Percentiles rank a stretch among this genome's conserved stretches.
Evolutionary conservation across 2,113 vertebrate species (phyloP).

Genomic region (Dicentrarchus labrax): DNA sequence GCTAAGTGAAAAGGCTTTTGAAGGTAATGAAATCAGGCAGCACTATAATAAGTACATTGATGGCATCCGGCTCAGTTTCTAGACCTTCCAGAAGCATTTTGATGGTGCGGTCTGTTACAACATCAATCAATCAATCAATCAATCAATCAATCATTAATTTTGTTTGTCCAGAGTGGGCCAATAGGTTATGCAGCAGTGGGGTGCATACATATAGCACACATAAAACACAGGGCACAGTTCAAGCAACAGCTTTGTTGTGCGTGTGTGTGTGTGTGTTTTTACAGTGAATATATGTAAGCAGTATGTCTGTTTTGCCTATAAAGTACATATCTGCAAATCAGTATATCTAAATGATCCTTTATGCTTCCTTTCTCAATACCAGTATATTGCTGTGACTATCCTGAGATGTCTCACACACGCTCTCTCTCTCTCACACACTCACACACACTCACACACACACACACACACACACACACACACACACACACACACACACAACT

Average conservation of each 20-base stretch:
- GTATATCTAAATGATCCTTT: not conserved
- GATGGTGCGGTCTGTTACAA: not conserved
- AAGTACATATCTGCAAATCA: not conserved
- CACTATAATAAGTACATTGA: constrained; percentile 46
- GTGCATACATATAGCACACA: not conserved
- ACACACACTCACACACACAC: too few species aligned
- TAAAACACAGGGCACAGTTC: not conserved
- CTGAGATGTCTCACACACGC: not conserved
- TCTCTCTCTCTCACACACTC: too few species aligned
- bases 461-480: too few species aligned
- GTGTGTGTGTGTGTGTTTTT: not conserved
- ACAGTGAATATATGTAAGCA: too few species aligned
- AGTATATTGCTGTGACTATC: not conserved
- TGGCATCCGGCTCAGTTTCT: constrained; percentile 2
- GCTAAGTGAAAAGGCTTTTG: constrained; percentile 46
- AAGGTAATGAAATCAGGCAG: constrained; percentile 59
- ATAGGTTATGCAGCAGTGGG: not conserved
- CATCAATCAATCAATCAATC: not conserved
- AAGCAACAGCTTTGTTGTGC: too few species aligned
- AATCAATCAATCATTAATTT: too few species aligned
- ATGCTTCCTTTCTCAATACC: not conserved
- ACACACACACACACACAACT: constrained; percentile 2
- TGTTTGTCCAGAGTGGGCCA: too few species aligned
- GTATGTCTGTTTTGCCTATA: too few species aligned
- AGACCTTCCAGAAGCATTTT: constrained; percentile 8